Base-by-base conservation (phyloP, 2,797 vertebrate genomes). In the Pantherophis vulpinus region DNA sequence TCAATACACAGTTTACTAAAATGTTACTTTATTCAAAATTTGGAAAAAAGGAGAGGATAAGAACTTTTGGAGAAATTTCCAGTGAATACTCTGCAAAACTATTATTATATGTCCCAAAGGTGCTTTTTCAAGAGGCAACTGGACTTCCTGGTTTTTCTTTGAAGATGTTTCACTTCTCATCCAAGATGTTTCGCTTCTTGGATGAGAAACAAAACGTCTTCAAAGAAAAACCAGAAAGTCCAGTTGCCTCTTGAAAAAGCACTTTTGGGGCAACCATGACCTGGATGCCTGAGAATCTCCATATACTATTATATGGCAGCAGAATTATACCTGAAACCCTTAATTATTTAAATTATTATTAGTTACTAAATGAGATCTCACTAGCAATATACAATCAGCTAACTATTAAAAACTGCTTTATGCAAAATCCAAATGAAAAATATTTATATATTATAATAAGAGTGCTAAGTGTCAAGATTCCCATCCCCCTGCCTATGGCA, bases 401-500 rank as follows among this genome's bases (percentile, higher is more conserved):
- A 74, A 37, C 32, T 74, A 66, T 66, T n/a, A 74, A 74, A 74
- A 74, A 37, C n/a, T 20, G 70, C 14, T 37, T 74, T 74, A 74
- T 4, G 32, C 70, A 74, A 74, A 92, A 96, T 70, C 18, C 92
- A 95, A 95, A 23, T 2, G 11, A 89, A 1, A 83, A 91, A 32
- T 90, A 92, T 70, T 89, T 87, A 83, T n/a, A 88, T 91, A 37
- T 20, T 37, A 74, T 20, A 74, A 74, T 32, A 32, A 32, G 70
- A 6, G 86, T n/a, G 27, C 27, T 0, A 90, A 56, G 13, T 56
- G 13, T 56, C 55, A 56, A 14, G 55, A 3, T 56, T 14, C 55
- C 13, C 55, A 56, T 56, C 55, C 55, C 55, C 3, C 12, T 56
- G 55, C 3, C 13, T 14, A 13, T 56, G 55, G 55, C 55, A 56